Conservation (phyloP, 2,888 invertebrate species). For the Folsomia candida region DNA sequence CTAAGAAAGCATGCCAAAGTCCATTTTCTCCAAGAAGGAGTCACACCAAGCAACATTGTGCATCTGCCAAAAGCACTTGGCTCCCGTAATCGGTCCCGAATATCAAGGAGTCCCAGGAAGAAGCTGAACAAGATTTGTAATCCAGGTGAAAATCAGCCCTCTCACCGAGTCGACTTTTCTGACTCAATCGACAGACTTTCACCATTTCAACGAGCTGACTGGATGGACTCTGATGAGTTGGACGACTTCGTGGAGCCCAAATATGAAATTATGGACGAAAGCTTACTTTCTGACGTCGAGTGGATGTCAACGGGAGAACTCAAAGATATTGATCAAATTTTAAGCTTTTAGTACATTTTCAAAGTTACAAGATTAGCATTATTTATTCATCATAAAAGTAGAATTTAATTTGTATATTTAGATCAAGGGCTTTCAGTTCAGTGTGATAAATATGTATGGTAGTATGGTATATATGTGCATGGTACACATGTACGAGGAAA, state of each 20-base stretch:
- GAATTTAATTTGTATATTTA: too few species aligned
- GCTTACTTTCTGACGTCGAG: conserved; percentile 31
- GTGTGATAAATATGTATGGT: too few species aligned
- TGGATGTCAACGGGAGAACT: conserved; percentile 40
- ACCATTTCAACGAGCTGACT: not conserved
- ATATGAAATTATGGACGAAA: conserved; percentile 6
- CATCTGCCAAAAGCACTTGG: not conserved
- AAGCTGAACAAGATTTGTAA: not conserved
- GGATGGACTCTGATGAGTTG: not conserved
- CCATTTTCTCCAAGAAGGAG: conserved; percentile 16
- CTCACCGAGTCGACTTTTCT: not conserved
- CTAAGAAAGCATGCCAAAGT: conserved; percentile 43
- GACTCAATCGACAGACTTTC: not conserved
- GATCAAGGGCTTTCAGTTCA: too few species aligned
- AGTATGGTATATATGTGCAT: too few species aligned
- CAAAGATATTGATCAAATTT: conserved; percentile 37
- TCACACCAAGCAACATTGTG: not conserved
- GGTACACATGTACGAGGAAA: too few species aligned
- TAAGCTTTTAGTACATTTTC: conserved; percentile 24
- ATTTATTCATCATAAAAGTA: too few species aligned
- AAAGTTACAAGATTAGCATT: too few species aligned
- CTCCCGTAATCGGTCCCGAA: not conserved
- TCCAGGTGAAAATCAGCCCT: not conserved
- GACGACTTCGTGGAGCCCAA: conserved; percentile 12
- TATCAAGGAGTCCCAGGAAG: not conserved